Base-by-base conservation (phyloP, 2,888 invertebrate genomes). In the Polymixis flavicincta region DNA sequence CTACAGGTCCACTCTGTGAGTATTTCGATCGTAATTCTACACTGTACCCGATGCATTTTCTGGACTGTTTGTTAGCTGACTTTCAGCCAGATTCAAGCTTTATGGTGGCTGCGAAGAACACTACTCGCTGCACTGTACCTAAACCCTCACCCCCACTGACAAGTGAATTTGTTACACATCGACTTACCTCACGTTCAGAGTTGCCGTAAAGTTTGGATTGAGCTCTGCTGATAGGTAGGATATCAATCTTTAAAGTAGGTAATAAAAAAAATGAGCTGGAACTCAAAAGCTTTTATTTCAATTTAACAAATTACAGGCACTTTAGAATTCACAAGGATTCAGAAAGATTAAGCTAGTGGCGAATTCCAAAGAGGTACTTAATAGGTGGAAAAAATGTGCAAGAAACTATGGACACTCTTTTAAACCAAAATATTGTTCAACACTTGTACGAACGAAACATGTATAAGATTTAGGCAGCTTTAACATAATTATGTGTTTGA, bases 401-500 rank as follows among this genome's bases (percentile, higher is more conserved):
- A 37, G 9, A 61, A 61, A n/a, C 37, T 9, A 37, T 9, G n/a
- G 17, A 37, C 9, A 37, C 17, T 63, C n/a, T 63, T 13, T 37
- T n/a, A n/a, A 37, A 37, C 1, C 9, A n/a, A n/a, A n/a, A 17
- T 42, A 61, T 37, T 63, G 17, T 42, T 37, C 3, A 5, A 37
- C 37, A 37, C 37, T 70, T 52, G 17, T n/a, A n/a, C n/a, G n/a
- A n/a, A n/a, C n/a, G n/a, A n/a, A n/a, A n/a, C n/a, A n/a, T 71
- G 8, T 22, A 14, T 50, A 60, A 61, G 6, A 22, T 28, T 50
- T 48, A 17, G 45, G 48, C 2, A 22, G 52, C 9, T 42, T 54
- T n/a, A 19, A 28, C 37, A 19, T 25, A 37, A 17, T 55, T 22
- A n/a, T 65, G 9, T 61, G 28, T 60, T 61, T 83, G 14, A 59